These are phyloP conservation scores for Octodon degus DNA, from an alignment of 2,113 vertebrate species.

Conservation along the genomic window DNA sequence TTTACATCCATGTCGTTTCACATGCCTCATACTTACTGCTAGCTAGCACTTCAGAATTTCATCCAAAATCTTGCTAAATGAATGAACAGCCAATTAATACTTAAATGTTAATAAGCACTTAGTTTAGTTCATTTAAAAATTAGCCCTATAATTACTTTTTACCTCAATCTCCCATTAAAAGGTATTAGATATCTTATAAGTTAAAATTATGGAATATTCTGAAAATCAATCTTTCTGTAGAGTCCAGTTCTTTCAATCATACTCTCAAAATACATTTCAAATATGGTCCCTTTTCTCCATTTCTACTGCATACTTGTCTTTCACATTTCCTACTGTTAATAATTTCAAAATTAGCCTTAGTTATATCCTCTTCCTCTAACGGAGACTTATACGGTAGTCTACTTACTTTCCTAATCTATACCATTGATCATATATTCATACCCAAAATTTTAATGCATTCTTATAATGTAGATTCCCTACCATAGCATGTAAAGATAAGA, in stretches of 20 bases:
- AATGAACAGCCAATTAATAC: background rate
- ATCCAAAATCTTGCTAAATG: background rate
- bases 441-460: background rate
- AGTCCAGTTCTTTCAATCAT: background rate
- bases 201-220: conserved; percentile 15
- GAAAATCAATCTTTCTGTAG: background rate
- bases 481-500: background rate
- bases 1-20: background rate
- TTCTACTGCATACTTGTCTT: background rate
- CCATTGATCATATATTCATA: background rate
- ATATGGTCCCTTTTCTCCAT: background rate
- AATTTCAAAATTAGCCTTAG: background rate
- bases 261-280: background rate
- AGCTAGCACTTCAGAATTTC: accelerated
- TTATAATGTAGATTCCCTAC: background rate
- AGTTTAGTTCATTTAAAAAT: background rate
- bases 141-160: background rate
- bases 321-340: background rate
- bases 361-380: background rate
- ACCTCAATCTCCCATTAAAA: background rate
- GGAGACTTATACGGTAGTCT: background rate
- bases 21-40: background rate
- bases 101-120: background rate
- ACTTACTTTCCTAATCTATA: background rate
- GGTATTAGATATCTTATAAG: background rate